Conservation (phyloP, 2,888 invertebrate species). For the Caenorhabditis macrosperma region DNA sequence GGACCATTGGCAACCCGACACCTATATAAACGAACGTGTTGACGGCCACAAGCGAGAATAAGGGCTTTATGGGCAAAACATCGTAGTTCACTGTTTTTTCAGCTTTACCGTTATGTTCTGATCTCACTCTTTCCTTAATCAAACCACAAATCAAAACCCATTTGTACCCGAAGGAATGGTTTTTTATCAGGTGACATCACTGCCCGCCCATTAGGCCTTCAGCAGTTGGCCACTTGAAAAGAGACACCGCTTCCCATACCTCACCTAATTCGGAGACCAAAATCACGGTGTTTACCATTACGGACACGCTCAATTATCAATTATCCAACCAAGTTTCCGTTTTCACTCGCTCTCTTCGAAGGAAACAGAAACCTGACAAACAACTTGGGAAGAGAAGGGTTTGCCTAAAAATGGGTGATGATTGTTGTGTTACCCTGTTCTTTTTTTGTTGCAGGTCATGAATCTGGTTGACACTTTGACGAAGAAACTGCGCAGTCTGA, state of each 20-base stretch:
- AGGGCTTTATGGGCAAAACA: too few relatives aligned
- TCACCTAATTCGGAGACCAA: slow-evolving; percentile 25
- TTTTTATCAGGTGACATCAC: slow-evolving; percentile 50
- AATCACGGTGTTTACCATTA: slow-evolving; percentile 23
- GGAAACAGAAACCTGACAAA: slow-evolving; percentile 27
- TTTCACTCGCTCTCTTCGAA: too few relatives aligned
- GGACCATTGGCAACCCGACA: too few relatives aligned
- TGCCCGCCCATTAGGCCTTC: neutral
- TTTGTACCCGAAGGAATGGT: slow-evolving; percentile 26
- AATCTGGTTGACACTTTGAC: slow-evolving; percentile 16
- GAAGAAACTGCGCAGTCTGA: slow-evolving; percentile 11
- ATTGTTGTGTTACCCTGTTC: too few relatives aligned
- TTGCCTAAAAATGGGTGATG: neutral
- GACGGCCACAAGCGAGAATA: too few relatives aligned
- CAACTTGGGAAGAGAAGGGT: too few relatives aligned
- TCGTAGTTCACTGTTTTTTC: too few relatives aligned
- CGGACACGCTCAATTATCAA: slow-evolving; percentile 32
- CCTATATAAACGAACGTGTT: too few relatives aligned
- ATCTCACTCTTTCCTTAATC: neutral
- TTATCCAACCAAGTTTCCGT: slow-evolving; percentile 2
- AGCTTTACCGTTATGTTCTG: too few relatives aligned
- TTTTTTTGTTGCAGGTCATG: slow-evolving; percentile 1
- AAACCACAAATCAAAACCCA: neutral
- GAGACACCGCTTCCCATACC: slow-evolving; percentile 8
- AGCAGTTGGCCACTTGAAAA: slow-evolving; percentile 33